Evolutionary conservation across 2,113 vertebrate species (phyloP).

Genomic region (Nothobranchius furzeri): DNA sequence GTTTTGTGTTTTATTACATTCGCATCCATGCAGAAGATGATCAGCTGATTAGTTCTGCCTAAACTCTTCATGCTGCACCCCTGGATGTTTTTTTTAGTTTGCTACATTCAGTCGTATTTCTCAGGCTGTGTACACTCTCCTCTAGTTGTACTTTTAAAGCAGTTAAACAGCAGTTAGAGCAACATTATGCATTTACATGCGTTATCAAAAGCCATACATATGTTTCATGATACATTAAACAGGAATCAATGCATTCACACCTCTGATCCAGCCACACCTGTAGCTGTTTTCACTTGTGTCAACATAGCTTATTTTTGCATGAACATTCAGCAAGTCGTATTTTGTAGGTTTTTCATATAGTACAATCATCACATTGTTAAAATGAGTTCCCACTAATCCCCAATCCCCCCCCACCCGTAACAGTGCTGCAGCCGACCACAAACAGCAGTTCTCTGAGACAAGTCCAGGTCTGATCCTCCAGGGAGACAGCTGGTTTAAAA

Average conservation of each 20-base stretch:
- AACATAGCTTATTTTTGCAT: slow-evolving; percentile 60
- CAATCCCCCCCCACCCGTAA: slow-evolving; percentile 31
- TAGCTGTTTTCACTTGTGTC: slow-evolving; percentile 14
- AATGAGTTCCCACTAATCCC: slow-evolving; percentile 10
- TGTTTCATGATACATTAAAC: slow-evolving; percentile 34
- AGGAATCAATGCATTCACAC: slow-evolving; percentile 47
- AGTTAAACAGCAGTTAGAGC: slow-evolving; percentile 9
- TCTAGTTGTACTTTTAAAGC: slow-evolving; percentile 38
- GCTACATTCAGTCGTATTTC: slow-evolving; percentile 35
- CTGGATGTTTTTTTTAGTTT: slow-evolving; percentile 4
- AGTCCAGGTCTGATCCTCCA: slow-evolving; percentile 26
- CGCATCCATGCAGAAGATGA: slow-evolving; percentile 55
- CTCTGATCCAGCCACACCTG: slow-evolving; percentile 40
- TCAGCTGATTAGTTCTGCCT: slow-evolving; percentile 11
- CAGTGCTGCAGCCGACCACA: slow-evolving; percentile 65
- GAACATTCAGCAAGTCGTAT: slow-evolving; percentile 72
- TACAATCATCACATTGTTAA: slow-evolving; percentile 46
- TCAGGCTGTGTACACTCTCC: slow-evolving; percentile 38
- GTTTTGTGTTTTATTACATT: slow-evolving; percentile 19
- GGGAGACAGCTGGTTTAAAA: slow-evolving; percentile 20
- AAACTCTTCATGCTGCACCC: slow-evolving; percentile 47
- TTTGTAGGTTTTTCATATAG: slow-evolving; percentile 34
- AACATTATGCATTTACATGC: slow-evolving; percentile 60
- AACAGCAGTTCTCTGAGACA: slow-evolving; percentile 39
- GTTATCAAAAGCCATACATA: slow-evolving; percentile 52